Conservation (phyloP, 1,140 invertebrate genomes). For the Neuroterus valhalla region DNA sequence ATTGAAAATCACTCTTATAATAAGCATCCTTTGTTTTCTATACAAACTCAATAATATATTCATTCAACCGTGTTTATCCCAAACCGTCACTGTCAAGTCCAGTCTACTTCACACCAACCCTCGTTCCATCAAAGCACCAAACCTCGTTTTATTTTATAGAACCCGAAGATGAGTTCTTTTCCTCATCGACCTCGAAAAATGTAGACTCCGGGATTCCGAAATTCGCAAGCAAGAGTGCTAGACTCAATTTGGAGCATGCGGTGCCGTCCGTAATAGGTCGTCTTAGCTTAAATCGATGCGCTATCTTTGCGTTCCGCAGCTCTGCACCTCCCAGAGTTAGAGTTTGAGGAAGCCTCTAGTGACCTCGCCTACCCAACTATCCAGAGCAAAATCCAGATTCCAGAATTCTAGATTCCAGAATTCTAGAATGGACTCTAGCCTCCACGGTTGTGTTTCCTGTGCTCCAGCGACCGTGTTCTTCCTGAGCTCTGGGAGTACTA, state of each 20-base stretch:
- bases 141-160: neutral
- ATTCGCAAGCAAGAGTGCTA: conserved; percentile 32
- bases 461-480: neutral
- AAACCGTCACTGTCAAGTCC: neutral
- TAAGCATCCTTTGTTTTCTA: no score
- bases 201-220: conserved; percentile 1
- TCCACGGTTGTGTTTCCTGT: conserved; percentile 15
- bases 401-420: neutral
- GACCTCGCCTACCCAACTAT: conserved; percentile 44
- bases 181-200: neutral
- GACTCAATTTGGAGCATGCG: conserved; percentile 42
- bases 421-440: conserved; percentile 25
- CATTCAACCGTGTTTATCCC: no score
- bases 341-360: conserved; percentile 44
- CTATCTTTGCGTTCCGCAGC: conserved; percentile 35
- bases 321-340: conserved; percentile 25
- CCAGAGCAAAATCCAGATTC: conserved; percentile 31
- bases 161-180: neutral
- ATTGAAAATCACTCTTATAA: no score
- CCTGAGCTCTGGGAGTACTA: neutral
- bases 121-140: neutral
- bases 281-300: conserved; percentile 49
- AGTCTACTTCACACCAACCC: neutral
- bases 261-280: conserved; percentile 34
- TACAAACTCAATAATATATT: no score